Base-by-base conservation (phyloP, 2,888 invertebrate species). In the Platynereis dumerilii region DNA sequence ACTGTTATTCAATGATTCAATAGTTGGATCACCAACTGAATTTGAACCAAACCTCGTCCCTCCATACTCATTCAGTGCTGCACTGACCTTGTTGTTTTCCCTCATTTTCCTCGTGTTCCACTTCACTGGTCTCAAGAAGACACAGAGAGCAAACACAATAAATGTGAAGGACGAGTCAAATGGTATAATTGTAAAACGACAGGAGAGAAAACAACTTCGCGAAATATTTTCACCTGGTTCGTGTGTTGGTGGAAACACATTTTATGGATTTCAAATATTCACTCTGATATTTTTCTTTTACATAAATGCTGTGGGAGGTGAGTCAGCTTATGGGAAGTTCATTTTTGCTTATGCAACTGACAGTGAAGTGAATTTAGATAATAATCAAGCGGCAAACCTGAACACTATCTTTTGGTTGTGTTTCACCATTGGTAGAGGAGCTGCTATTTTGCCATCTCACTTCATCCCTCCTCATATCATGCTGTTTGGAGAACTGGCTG, bases 281-380 rank as follows among this genome's bases (percentile, higher is more conserved):
- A 12, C 12, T 5, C 34, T 34, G 34, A 34, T 34, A 7, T 34
- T 34, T 7, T 34, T 61, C 7, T 61, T 55, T 24, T 61, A 24
- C 39, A 26, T 34, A 17, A 48, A 52, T 10, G 29, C 56, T 5
- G 44, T 39, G 7, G 62, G 62, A 24, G 54, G 48, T 17, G 67
- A 64, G 34, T 24, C 55, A 17, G 55, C 56, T 26, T 60, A 45
- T 48, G 56, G 65, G 1, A 60, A 65, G 27, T 65, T 65, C 45
- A 20, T 65, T 7, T 65, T 60, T 45, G 39, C 65, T 42, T 65
- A 44, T 22, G 53, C 65, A 5, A 42, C 54, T 26, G 65, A 65
- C 12, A 45, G 60, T 22, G 44, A 39, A 17, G 2, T 29, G 10
- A 12, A 29, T 2, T 27, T 64, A 2, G 3, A 58, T 17, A 29